Evolutionary conservation across 2,797 vertebrate species (phyloP), one percentile per base, ranked within the genome.

Genomic region (Cuculus canorus): DNA sequence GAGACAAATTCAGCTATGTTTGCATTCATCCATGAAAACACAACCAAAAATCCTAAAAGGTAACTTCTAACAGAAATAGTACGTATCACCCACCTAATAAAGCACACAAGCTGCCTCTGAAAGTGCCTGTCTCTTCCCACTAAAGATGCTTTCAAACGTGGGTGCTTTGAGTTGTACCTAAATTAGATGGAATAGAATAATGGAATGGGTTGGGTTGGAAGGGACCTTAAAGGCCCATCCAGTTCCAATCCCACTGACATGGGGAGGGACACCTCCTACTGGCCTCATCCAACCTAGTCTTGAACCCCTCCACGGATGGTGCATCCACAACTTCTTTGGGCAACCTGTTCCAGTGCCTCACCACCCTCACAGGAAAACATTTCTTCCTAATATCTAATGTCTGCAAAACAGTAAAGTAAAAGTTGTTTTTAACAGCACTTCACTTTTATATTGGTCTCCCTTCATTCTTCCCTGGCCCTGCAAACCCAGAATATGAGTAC

Each of bases 381-480:
- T 47, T 22, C 45, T 47, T 47, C 19, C 21, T 47, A 17, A 47
- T 21, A 47, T 47, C 45, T 47, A 24, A 48, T 6, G 6, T n/a
- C 32, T 23, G 61, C 23, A 79, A 17, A 65, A 21, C 3, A 61
- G 10, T 41, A 25, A 82, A 79, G 11, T 22, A 41, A 5, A 77
- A 41, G 25, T 16, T 14, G 17, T 61, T 28, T 64, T 68, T 9
- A 22, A 75, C 83, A 78, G 6, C 6, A 37, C 6, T 75, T 72
- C 0, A 37, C 59, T 84, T 92, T 54, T 35, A 27, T 9, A 5
- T 2, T 2, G 19, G 5, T 52, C 7, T 39, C 37, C 13, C 9
- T 70, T 85, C 22, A 18, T 37, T 48, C 9, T 64, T 18, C 9
- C 7, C 25, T 41, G 30, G 30, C 6, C 32, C 59, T 70, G 13